Percentiles rank a stretch among this genome's conserved stretches.
Evolutionary conservation across 2,797 vertebrate genomes (phyloP).

Genomic region (Sciurus carolinensis): DNA sequence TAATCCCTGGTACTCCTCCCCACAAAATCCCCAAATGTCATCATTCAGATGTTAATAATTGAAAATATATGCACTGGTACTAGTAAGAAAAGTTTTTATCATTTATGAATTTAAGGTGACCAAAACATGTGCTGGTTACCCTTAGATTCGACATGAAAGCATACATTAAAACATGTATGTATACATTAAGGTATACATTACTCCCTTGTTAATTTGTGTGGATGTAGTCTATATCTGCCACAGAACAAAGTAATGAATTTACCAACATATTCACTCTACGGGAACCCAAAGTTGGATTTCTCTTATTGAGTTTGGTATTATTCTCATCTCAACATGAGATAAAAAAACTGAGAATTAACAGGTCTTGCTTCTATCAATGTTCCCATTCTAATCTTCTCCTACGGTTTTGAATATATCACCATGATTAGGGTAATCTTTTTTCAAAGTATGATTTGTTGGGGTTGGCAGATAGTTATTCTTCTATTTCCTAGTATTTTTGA

Average conservation of each 20-base stretch:
- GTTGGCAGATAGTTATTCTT: background rate
- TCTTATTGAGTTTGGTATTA: background rate
- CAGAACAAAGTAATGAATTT: background rate
- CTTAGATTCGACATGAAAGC: background rate
- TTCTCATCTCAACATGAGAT: background rate
- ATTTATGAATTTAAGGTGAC: constrained; percentile 15
- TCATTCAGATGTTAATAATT: constrained; percentile 2
- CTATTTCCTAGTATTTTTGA: background rate
- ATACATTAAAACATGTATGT: background rate
- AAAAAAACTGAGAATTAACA: background rate
- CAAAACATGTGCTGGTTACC: background rate
- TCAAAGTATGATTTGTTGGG: background rate
- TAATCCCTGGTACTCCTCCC: too few species aligned
- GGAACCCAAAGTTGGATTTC: background rate
- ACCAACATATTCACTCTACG: background rate
- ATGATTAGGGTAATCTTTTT: background rate
- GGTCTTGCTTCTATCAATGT: background rate
- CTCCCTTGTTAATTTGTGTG: constrained; percentile 25
- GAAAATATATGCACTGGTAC: background rate
- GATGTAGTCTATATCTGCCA: background rate
- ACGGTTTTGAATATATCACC: background rate
- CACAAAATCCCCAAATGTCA: background rate
- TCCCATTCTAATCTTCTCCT: background rate
- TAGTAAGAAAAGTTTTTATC: background rate
- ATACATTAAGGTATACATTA: background rate